phyloP scores from a whole-genome alignment of 2,797 vertebrate genomes.

The Aeoliscus strigatus region DNA sequence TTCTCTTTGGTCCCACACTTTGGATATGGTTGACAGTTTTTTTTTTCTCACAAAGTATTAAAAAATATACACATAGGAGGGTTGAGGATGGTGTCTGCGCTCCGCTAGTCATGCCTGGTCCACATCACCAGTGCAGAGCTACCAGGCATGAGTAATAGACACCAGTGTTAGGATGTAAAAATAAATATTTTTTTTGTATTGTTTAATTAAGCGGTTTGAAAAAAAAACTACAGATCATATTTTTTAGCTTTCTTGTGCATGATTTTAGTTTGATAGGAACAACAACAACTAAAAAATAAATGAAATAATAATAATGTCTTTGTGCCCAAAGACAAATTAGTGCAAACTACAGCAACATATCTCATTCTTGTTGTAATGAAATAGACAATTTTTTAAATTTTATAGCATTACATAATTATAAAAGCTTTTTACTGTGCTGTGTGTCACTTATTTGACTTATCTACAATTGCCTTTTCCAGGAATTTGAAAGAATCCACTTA shows the following conservation, averaged over 20 bases:
- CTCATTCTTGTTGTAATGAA: too few species aligned
- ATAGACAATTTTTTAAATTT: too few species aligned
- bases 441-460: constrained; percentile 6
- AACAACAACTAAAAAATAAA: neutral
- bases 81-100: constrained; percentile 76
- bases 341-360: neutral
- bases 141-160: constrained; percentile 79
- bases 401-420: too few species aligned
- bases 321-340: neutral
- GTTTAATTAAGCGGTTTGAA: neutral
- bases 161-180: neutral
- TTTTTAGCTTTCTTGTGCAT: neutral
- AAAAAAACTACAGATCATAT: neutral
- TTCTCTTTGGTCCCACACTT: constrained; percentile 74
- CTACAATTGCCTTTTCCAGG: constrained; percentile 35
- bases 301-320: too few species aligned
- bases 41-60: constrained; percentile 77
- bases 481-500: constrained; percentile 37
- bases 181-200: too few species aligned
- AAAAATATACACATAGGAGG: constrained; percentile 73
- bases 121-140: constrained; percentile 65
- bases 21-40: constrained; percentile 77
- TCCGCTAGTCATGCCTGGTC: constrained; percentile 87
- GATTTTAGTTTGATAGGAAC: neutral
- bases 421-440: constrained; percentile 57